A percentile compares a stretch with the other conserved stretches of the same genome.
Conservation (phyloP, 2,113 vertebrate species). For the Steatornis caripensis region DNA sequence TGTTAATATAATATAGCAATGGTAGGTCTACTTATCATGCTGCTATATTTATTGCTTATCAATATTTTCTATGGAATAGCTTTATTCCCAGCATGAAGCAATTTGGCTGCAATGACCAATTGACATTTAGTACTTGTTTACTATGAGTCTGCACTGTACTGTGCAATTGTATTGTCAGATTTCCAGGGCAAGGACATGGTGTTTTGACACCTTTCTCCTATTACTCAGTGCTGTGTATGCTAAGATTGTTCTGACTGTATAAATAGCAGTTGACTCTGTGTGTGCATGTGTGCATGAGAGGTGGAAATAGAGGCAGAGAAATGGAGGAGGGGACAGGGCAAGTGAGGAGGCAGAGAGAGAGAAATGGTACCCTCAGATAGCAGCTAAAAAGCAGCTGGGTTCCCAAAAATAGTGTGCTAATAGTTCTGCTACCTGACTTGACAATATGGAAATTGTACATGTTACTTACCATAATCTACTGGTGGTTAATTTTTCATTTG, state of each 20-base stretch:
- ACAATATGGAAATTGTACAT: not conserved
- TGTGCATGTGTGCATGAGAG: not conserved
- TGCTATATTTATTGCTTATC: not conserved
- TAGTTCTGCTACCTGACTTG: not conserved
- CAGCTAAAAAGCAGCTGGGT: not conserved
- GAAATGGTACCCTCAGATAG: accelerated
- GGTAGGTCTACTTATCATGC: not conserved
- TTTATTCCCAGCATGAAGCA: not conserved
- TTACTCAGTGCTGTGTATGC: not conserved
- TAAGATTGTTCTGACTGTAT: not conserved
- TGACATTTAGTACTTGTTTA: not conserved
- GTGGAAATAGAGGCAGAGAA: not conserved
- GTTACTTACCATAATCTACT: not conserved
- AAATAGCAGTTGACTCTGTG: not conserved
- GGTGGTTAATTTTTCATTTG: not conserved
- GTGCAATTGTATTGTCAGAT: not conserved
- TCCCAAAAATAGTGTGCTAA: not conserved
- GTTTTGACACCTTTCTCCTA: not conserved
- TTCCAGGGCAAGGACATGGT: not conserved
- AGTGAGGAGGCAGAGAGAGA: not conserved
- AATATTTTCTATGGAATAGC: not conserved
- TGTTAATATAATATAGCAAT: not conserved
- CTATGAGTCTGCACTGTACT: not conserved
- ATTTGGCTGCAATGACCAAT: not conserved
- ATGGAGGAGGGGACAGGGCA: not conserved